phyloP scores from a whole-genome alignment of 2,888 invertebrate species.

The Pandemis cinnamomeana region DNA sequence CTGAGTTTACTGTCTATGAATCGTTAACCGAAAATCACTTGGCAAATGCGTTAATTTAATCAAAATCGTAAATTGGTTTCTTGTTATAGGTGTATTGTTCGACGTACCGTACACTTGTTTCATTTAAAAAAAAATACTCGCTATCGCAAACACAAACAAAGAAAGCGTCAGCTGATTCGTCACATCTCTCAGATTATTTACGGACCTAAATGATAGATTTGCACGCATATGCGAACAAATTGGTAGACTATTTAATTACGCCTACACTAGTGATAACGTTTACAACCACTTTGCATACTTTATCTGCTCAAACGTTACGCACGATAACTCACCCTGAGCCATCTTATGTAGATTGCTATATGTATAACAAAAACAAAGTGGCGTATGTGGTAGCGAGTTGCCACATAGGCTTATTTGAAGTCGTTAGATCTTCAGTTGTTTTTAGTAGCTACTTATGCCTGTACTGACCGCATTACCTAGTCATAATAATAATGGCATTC shows the following conservation, averaged over 20 bases:
- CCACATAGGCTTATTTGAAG: background rate
- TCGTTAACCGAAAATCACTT: too few species aligned
- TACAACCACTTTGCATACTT: background rate
- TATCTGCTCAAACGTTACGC: background rate
- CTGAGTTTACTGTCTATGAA: too few species aligned
- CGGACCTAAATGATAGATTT: background rate
- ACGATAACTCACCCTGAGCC: background rate
- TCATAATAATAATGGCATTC: conserved; percentile 35
- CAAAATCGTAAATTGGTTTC: too few species aligned
- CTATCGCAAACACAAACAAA: background rate
- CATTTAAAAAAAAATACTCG: background rate
- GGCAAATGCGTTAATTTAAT: too few species aligned
- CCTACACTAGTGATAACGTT: background rate
- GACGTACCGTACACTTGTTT: background rate
- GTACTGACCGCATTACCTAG: conserved; percentile 18
- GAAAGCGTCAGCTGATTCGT: background rate
- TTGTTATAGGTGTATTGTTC: too few species aligned
- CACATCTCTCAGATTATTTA: background rate
- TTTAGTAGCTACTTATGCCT: conserved; percentile 14
- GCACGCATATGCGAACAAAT: background rate
- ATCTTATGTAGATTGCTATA: background rate
- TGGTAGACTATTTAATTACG: background rate
- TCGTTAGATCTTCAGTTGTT: background rate
- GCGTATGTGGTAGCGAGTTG: background rate
- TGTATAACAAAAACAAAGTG: background rate